Percentiles rank a stretch among this genome's conserved stretches.
These are phyloP conservation scores for Leucophenga maculata DNA, from an alignment of 2,888 invertebrate genomes.

Conservation along the genomic window DNA sequence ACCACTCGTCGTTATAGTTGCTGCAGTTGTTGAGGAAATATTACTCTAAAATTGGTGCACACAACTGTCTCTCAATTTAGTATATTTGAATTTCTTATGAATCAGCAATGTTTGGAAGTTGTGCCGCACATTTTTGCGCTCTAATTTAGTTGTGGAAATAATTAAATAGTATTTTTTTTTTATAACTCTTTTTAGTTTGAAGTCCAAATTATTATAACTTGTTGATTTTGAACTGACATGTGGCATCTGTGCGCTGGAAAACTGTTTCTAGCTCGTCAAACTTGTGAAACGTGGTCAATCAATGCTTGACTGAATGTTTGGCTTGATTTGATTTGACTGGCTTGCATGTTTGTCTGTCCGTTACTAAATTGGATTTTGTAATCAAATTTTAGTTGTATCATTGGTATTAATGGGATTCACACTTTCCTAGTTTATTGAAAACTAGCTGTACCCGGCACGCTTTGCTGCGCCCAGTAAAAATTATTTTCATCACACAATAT, in stretches of 20 bases:
- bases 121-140: background rate
- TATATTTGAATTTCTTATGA: slow-evolving; percentile 2
- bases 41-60: slow-evolving; percentile 7
- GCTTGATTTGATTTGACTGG: background rate
- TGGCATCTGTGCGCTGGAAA: background rate
- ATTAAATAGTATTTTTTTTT: background rate
- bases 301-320: slow-evolving; percentile 4
- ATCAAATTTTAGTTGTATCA: background rate
- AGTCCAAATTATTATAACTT: slow-evolving; percentile 17
- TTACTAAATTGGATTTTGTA: too few relatives aligned
- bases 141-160: background rate
- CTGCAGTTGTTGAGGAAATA: background rate
- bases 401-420: background rate
- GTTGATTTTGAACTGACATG: slow-evolving; percentile 29
- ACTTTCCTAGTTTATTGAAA: slow-evolving; percentile 25
- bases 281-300: slow-evolving; percentile 6
- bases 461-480: too few relatives aligned
- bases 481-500: too few relatives aligned
- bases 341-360: too few relatives aligned
- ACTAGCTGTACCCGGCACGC: too few relatives aligned
- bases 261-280: background rate
- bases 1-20: background rate
- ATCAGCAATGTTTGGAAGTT: slow-evolving; percentile 26
- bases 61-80: slow-evolving; percentile 14
- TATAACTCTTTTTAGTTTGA: background rate